Base-by-base conservation (phyloP, 2,888 invertebrate genomes). In the Agonopterix alstromeriana region DNA sequence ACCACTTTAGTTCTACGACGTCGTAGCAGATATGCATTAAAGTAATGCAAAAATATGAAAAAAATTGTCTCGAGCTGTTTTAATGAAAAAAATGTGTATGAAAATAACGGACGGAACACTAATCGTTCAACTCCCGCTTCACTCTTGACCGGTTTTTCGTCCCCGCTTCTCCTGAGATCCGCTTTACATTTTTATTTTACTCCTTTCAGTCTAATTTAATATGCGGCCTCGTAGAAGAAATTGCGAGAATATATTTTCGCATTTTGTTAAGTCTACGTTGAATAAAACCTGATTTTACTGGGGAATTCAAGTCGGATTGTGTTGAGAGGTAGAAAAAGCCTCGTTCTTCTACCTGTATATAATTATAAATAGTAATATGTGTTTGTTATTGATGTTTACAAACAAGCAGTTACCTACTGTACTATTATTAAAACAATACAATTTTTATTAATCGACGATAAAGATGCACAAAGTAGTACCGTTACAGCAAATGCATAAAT, bases 181-280 rank as follows among this genome's bases (percentile, higher is more conserved):
- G 65, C 71, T 79, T 79, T 75, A 73, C 76, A 77, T 79, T 81
- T 80, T 81, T 79, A 78, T 79, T 80, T 80, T 68, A 78, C 77
- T 77, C 74, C 75, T 81, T 81, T 80, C 72, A 74, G 68, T 78
- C 68, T 82, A 82, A 82, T 82, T 82, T 81, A 80, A 82, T 81
- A 82, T 80, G 77, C 77, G 69, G 75, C 73, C 71, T 73, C 68
- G 71, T 68, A 69, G 69, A 77, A 77, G 74, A 73, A 81, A 79
- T 76, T 75, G 70, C 72, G 70, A 66, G 71, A 73, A 77, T 80
- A 74, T 73, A 77, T 78, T 78, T 77, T 73, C 68, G 66, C 73
- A 73, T 77, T 52, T 78, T 77, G 71, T 75, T 75, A 76, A 77
- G 71, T 74, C 62, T 57, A 67, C 67, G 65, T 70, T 76, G 69